Base-by-base conservation (phyloP, 2,113 vertebrate genomes). In the Leucosticte australis region DNA sequence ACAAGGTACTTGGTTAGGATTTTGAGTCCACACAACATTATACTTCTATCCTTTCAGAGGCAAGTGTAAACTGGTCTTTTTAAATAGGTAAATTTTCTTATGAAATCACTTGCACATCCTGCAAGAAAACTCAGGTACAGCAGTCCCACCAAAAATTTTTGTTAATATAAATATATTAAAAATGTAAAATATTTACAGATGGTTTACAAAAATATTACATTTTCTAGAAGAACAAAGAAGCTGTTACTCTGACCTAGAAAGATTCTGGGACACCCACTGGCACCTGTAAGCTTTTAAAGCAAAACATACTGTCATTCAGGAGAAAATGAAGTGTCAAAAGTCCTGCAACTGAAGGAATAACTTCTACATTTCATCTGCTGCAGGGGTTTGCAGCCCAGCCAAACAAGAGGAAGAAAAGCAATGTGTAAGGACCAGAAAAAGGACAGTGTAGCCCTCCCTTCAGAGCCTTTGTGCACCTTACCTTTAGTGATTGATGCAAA, bases 401-500 rank as follows among this genome's bases (percentile, higher is more conserved):
- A 94, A 64, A 75, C 7, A 62, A 67, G 26, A 93, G 33, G 33
- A 56, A 83, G 35, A 47, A 96, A 50, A 75, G 11, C 26, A 78
- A 31, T 2, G 20, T 15, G 17, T 52, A 68, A 85, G 23, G 17
- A 75, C 75, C 63, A 91, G n/a, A 23, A 60, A 83, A 57, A 59
- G 30, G 20, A 78, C 12, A 46, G n/a, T 1, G 10, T 1, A 59
- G 63, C 35, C 57, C 59, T 84, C n/a, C 39, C 33, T 44, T 56
- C 67, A 89, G 35, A 85, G 75, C 24, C 52, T 93, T 27, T 33
- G 4, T 35, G 46, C 13, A 81, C 6, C 2, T 93, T 92, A 99
- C 99, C 99, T 99, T 97, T 39, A 99, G 97, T 73, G 97, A 96
- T 14, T 97, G 95, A 83, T 98, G 87, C 42, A 99, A 97, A 33